phyloP scores from a whole-genome alignment of 2,797 vertebrate species.

The Sciaenops ocellatus region DNA sequence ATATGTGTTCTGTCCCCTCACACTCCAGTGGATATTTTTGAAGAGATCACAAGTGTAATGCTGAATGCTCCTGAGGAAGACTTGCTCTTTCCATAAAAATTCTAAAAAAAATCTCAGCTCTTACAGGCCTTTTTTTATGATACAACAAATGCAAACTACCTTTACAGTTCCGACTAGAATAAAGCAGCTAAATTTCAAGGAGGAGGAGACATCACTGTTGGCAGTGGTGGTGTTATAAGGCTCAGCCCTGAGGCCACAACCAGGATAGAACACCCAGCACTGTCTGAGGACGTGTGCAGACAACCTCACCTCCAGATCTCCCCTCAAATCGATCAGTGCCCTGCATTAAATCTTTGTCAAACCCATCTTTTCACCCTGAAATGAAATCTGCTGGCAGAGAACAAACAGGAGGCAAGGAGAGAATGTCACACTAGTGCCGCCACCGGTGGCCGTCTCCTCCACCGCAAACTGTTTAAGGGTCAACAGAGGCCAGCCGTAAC shows the following conservation, averaged over 20 bases:
- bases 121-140: neutral
- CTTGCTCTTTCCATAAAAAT: neutral
- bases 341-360: conserved; percentile 65
- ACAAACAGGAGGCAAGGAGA: conserved; percentile 60
- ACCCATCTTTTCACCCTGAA: conserved; percentile 59
- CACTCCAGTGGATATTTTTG: conserved; percentile 2
- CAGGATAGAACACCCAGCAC: conserved; percentile 33
- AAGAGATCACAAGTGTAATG: conserved; percentile 15
- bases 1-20: conserved; percentile 1
- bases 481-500: conserved; percentile 65
- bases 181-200: conserved; percentile 21
- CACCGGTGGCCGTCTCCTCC: conserved; percentile 25
- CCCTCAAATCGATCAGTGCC: conserved; percentile 54
- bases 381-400: conserved; percentile 65
- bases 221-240: neutral
- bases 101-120: conserved; percentile 5
- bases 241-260: conserved; percentile 22
- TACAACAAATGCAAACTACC: conserved; percentile 12
- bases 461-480: conserved; percentile 70
- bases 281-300: conserved; percentile 38
- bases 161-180: neutral
- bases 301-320: conserved; percentile 54
- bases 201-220: conserved; percentile 1
- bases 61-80: conserved; percentile 1
- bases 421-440: conserved; percentile 46